A percentile compares a stretch with the other conserved stretches of the same genome.
Conservation (phyloP, 2,113 vertebrate species). For the Cyphomyrus discorhynchus region DNA sequence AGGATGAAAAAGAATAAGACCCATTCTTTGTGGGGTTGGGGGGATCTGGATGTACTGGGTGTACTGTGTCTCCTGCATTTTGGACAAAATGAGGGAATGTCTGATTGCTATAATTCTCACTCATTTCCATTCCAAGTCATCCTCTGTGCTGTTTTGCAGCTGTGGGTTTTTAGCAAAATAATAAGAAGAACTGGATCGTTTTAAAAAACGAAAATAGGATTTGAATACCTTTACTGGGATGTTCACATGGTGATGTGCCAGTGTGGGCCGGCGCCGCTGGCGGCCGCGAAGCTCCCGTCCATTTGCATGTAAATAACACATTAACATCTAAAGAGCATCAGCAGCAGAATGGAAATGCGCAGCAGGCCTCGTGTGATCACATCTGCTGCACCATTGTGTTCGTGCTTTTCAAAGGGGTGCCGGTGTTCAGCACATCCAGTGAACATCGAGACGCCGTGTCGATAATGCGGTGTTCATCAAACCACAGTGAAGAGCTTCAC, state of each 20-base stretch:
- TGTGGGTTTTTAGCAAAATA: not conserved
- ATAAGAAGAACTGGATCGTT: not conserved
- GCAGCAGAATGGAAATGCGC: conserved; percentile 1
- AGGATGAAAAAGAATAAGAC: not conserved
- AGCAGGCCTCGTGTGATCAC: not conserved
- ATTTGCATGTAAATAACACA: conserved; percentile 24
- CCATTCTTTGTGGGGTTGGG: not conserved
- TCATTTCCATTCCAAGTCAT: not conserved
- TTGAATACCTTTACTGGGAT: conserved; percentile 15
- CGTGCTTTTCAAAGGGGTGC: not conserved
- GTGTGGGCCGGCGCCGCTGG: not conserved
- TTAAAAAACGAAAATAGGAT: not conserved
- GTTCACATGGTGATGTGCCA: not conserved
- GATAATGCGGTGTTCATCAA: not conserved
- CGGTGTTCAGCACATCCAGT: not conserved
- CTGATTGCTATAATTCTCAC: not conserved
- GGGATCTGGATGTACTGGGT: not conserved
- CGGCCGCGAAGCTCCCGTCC: not conserved
- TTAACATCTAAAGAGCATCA: conserved; percentile 10
- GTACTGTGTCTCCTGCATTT: not conserved
- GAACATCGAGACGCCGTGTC: not conserved
- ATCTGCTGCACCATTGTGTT: conserved; percentile 10
- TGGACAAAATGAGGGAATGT: not conserved
- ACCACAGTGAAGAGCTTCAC: not conserved
- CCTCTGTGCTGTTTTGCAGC: not conserved